Percentiles rank a stretch among this genome's conserved stretches.
Conservation (phyloP, 2,113 vertebrate genomes). For the Craseonycteris thonglongyai region DNA sequence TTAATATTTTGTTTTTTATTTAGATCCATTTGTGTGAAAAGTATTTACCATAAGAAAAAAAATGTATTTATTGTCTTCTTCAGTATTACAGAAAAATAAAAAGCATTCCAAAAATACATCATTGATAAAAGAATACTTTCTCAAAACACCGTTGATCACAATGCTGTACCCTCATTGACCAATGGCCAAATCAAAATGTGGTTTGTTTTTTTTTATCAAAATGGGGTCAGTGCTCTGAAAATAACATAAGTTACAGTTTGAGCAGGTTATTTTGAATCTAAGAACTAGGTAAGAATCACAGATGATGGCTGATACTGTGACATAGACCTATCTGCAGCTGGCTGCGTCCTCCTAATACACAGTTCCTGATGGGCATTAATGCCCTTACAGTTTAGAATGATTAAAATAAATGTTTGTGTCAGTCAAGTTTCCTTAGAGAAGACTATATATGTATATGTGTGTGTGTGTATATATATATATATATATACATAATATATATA, state of each 20-base stretch:
- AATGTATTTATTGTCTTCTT: neutral
- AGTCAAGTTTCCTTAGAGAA: neutral
- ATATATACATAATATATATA: neutral
- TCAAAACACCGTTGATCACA: neutral
- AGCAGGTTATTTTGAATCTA: neutral
- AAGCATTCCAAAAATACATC: neutral
- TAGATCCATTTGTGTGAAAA: slow-evolving; percentile 4
- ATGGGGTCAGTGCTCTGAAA: neutral
- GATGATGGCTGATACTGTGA: neutral
- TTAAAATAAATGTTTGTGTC: neutral
- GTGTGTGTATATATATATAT: too few relatives aligned
- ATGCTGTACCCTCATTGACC: neutral
- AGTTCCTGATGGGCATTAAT: neutral
- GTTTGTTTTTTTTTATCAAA: neutral
- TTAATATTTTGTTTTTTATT: slow-evolving; percentile 33
- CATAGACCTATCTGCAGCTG: neutral
- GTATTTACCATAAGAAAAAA: slow-evolving; percentile 27
- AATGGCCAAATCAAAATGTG: neutral
- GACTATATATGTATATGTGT: neutral
- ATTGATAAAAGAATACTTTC: neutral
- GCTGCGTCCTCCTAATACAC: neutral
- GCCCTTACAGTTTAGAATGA: neutral
- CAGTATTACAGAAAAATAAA: neutral
- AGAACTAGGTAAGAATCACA: neutral
- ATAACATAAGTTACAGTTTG: neutral